Evolutionary conservation across 2,797 vertebrate genomes (phyloP), one percentile per base, ranked within the genome.

Genomic region (Yasuhikotakia modesta): DNA sequence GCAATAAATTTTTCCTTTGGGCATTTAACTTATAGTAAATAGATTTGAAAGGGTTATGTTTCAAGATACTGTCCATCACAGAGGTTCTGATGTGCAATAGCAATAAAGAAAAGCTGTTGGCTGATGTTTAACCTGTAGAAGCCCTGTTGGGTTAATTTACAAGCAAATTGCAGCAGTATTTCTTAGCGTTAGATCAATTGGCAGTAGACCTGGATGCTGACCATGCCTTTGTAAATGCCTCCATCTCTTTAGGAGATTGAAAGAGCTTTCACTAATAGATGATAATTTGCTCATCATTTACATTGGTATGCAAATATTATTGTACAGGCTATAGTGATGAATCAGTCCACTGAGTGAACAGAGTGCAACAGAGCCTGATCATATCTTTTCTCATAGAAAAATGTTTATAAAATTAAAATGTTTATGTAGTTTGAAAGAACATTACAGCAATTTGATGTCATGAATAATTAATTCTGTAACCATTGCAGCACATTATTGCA

Each of bases 191-290:
- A 13, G 65, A 14, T 69, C 53, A 68, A 11, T 50, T 13, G 55
- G 27, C 66, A 61, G 14, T 69, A 61, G 27, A 77, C n/a, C 52
- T 35, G 74, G 22, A 67, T 22, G 74, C 52, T 46, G 73, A 58
- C 35, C 39, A 1, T 58, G n/a, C 39, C 17, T 55, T 52, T 58
- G 24, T 57, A 35, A 68, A 39, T 12, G 4, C 13, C 60, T 48
- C n/a, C 46, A 35, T 76, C 24, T 58, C 50, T 27, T 75, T 45
- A 66, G 32, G 16, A 55, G 73, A 75, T 75, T 55, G 55, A 68
- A 76, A 68, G 17, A 48, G 22, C 64, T 48, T n/a, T 60, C 7
- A 22, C 68, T 70, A 30, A 57, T 21, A 68, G 50, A 68, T 52
- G 52, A n/a, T 58, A 74, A 61, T 67, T 45, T 22, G 14, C n/a